Base-by-base conservation (phyloP, 2,797 vertebrate species). In the Erpetoichthys calabaricus region DNA sequence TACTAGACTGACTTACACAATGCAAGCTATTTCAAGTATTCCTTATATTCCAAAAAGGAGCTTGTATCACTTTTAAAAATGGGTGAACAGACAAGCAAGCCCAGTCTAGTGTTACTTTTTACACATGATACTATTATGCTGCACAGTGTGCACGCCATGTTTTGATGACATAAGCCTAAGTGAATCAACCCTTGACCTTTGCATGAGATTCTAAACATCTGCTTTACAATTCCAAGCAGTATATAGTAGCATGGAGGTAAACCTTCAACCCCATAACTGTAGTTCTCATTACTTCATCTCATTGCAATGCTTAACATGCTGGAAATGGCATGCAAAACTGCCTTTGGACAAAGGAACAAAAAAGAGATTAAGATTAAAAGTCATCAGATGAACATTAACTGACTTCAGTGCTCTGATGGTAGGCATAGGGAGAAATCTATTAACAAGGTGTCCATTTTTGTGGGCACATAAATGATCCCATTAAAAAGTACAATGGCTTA, bases 211-310 rank as follows among this genome's bases (percentile, higher is more conserved):
- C 72, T 70, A 58, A 62, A 63, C 62, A 62, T 63, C 67, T 60
- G 70, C 59, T 67, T 61, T 66, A 68, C 62, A 74, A 72, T 76
- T 72, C 70, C 70, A 63, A 69, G 65, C 59, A 71, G 68, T 69
- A 60, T 65, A 67, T 69, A 73, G 64, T 62, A 71, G 58, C 64
- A 75, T 67, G 68, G 56, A 67, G 70, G 53, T 57, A 56, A 56
- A 51, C 64, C 63, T 60, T 57, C 53, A 59, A 64, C 63, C 60
- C 66, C 65, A 72, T 73, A 68, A 57, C 62, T 60, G 64, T 61
- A 65, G 45, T 67, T 60, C 64, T 73, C 67, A 75, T 86, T 82
- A 83, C 75, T 77, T 91, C 82, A 89, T 77, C 75, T 75, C 71
- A 69, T 61, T 71, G 68, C 67, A 71, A 83, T 77, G 76, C 68